phyloP scores from a whole-genome alignment of 2,113 vertebrate species.

The Gobio gobio region DNA sequence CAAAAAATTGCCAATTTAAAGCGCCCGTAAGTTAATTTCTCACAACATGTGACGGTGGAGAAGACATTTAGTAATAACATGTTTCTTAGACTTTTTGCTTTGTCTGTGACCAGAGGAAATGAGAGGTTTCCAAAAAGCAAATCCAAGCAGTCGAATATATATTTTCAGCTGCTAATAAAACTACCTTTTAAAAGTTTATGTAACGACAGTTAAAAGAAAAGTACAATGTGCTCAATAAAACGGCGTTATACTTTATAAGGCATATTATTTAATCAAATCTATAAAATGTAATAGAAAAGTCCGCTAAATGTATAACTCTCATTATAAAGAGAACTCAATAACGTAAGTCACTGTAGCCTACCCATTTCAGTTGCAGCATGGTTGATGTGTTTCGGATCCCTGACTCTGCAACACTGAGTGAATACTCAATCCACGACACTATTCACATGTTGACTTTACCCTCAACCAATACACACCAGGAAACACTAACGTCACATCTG shows the following conservation, averaged over 20 bases:
- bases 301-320: not conserved
- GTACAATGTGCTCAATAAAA: not conserved
- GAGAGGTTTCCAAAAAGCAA: not conserved
- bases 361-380: slow-evolving; percentile 70
- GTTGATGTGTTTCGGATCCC: slow-evolving; percentile 18
- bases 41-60: not conserved
- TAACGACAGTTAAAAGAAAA: too few relatives aligned
- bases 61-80: not conserved
- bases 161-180: not conserved
- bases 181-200: not conserved
- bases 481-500: slow-evolving; percentile 20
- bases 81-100: not conserved
- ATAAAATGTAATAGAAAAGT: not conserved
- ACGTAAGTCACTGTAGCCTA: slow-evolving; percentile 66
- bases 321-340: not conserved
- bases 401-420: not conserved
- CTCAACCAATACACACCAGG: slow-evolving; percentile 16
- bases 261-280: not conserved
- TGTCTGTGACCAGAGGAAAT: not conserved
- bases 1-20: not conserved
- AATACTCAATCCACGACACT: not conserved
- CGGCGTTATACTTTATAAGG: not conserved
- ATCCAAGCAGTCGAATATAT: not conserved
- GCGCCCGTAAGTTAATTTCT: not conserved
- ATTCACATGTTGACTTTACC: not conserved